Evolutionary conservation across 2,113 vertebrate species (phyloP).

Genomic region (Leptocoma aspasia): DNA sequence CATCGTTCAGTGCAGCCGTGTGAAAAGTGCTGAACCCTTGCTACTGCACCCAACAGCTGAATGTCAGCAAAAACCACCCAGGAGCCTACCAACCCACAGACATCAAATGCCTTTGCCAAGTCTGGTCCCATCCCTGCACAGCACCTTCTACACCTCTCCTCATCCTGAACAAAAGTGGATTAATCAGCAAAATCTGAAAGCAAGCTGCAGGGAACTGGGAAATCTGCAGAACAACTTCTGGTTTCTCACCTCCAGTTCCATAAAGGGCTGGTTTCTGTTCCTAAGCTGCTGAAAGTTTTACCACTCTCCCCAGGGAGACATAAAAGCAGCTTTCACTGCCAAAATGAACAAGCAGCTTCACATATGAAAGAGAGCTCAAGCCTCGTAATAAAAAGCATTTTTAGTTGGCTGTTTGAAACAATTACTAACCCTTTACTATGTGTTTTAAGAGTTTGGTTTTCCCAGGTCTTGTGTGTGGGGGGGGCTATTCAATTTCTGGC

Average conservation of each 20-base stretch:
- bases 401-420: conserved; percentile 15
- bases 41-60: background rate
- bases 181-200: background rate
- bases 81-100: background rate
- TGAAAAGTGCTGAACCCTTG: background rate
- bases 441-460: background rate
- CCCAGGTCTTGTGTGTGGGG: background rate
- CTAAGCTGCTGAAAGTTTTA: conserved; percentile 43
- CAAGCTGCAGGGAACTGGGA: background rate
- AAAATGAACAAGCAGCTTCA: conserved; percentile 5
- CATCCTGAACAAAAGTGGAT: background rate
- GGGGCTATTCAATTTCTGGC: background rate
- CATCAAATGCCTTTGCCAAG: background rate
- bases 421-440: conserved; percentile 29
- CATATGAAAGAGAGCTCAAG: background rate
- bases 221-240: background rate
- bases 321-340: conserved; percentile 27
- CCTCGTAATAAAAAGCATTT: conserved; percentile 1
- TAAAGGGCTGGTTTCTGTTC: conserved; percentile 13
- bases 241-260: background rate
- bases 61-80: background rate
- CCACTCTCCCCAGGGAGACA: background rate
- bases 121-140: background rate
- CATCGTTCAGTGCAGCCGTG: background rate
- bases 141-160: background rate